Conservation (phyloP, 2,113 vertebrate species). For the Camelus bactrianus region DNA sequence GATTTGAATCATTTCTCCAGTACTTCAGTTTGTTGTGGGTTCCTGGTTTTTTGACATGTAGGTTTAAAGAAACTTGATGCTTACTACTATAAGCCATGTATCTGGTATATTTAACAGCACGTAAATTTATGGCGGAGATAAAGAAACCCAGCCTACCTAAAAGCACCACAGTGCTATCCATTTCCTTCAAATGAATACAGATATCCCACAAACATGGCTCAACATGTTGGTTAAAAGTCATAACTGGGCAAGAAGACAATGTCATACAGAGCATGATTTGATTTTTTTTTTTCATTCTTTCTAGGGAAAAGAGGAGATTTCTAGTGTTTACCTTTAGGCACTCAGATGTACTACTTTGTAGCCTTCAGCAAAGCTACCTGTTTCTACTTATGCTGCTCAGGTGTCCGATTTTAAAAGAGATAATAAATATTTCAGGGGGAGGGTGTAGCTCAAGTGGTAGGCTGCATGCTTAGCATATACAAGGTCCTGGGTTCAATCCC, state of each 20-base stretch:
- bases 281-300: constrained; percentile 44
- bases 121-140: neutral
- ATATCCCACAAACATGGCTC: neutral
- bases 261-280: neutral
- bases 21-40: neutral
- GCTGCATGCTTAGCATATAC: too few relatives aligned
- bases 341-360: constrained; percentile 31
- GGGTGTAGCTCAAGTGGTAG: too few relatives aligned
- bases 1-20: neutral
- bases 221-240: neutral
- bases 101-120: neutral
- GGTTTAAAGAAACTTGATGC: constrained; percentile 21
- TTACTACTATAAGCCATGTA: neutral
- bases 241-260: neutral
- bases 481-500: too few relatives aligned
- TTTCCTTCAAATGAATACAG: neutral
- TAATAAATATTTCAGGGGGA: constrained; percentile 54
- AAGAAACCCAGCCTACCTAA: neutral
- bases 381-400: constrained; percentile 45
- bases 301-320: constrained; percentile 46
- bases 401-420: neutral
- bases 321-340: constrained; percentile 35
- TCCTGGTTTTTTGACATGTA: constrained; percentile 47
- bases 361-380: constrained; percentile 31
- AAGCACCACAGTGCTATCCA: neutral